These are phyloP conservation scores for Drosophila pachea DNA, from an alignment of 1,140 invertebrate species.

Conservation along the genomic window DNA sequence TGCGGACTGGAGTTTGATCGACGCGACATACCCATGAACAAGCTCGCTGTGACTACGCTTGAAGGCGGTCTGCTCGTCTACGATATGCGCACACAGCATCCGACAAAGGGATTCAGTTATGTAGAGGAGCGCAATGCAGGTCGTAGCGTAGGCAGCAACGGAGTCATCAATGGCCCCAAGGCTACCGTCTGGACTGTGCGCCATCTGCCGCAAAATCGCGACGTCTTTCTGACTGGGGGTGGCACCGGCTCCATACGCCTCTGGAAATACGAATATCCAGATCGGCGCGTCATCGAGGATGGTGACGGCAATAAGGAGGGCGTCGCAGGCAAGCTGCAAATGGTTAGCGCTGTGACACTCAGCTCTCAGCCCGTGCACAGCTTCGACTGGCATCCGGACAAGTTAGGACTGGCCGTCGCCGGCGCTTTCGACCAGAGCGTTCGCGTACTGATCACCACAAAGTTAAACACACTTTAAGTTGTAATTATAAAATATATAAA, in stretches of 20 bases:
- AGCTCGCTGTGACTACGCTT: constrained; percentile 94
- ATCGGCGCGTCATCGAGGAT: constrained; percentile 83
- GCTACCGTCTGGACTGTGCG: constrained; percentile 93
- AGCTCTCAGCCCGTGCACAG: constrained; percentile 93
- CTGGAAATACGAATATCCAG: constrained; percentile 97
- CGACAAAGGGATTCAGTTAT: constrained; percentile 91
- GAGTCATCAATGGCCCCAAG: constrained; percentile 82
- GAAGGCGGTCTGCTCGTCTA: constrained; percentile 95
- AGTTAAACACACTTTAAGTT: constrained; percentile 84
- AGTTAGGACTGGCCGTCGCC: constrained; percentile 91
- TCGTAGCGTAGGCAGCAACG: constrained; percentile 73
- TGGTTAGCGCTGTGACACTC: constrained; percentile 89
- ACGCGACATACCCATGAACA: constrained; percentile 97
- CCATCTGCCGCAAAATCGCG: constrained; percentile 96
- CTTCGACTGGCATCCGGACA: constrained; percentile 95
- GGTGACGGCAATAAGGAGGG: constrained; percentile 87
- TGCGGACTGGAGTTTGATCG: constrained; percentile 95
- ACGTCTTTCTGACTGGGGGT: constrained; percentile 94
- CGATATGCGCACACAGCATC: constrained; percentile 93
- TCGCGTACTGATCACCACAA: constrained; percentile 93
- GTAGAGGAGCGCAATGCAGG: constrained; percentile 84
- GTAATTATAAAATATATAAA: constrained; percentile 3
- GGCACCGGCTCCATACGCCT: constrained; percentile 92
- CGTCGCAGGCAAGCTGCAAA: constrained; percentile 86
- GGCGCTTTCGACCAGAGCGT: constrained; percentile 95